Evolutionary conservation across 2,888 invertebrate genomes (phyloP).

Genomic region (Alloscopus bannaensis): DNA sequence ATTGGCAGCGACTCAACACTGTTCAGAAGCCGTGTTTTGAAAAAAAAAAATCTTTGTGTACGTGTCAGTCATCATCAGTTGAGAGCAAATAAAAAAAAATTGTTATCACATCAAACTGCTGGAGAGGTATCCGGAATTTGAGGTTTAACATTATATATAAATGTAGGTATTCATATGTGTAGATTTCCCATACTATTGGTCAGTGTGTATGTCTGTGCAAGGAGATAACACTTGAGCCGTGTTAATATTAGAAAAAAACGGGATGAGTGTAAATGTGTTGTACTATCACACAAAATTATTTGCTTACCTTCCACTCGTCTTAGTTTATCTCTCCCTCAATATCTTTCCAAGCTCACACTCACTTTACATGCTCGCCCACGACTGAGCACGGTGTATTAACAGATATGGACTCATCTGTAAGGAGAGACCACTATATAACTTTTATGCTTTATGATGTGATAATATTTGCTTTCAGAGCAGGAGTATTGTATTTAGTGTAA

Average conservation of each 20-base stretch:
- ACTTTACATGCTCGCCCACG: not conserved
- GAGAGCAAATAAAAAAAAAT: not conserved
- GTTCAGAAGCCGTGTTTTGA: slow-evolving; percentile 9
- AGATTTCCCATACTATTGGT: not conserved
- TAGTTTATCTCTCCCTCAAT: not conserved
- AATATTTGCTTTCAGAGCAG: slow-evolving; percentile 9
- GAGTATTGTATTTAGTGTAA: not conserved
- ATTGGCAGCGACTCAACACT: slow-evolving; percentile 14
- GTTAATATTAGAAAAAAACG: slow-evolving; percentile 12
- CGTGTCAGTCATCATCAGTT: slow-evolving; percentile 7
- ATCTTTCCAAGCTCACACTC: not conserved
- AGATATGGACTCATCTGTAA: not conserved
- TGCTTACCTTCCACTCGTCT: not conserved
- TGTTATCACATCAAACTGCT: slow-evolving; percentile 2
- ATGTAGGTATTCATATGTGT: too few relatives aligned
- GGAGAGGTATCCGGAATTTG: too few relatives aligned
- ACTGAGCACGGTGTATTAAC: not conserved
- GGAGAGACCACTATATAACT: too few relatives aligned
- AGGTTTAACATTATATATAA: too few relatives aligned
- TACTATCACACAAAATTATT: not conserved
- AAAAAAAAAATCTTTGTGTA: not conserved
- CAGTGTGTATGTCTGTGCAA: not conserved
- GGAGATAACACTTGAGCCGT: slow-evolving; percentile 13
- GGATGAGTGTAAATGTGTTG: not conserved
- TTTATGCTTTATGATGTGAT: slow-evolving; percentile 15